Evolutionary conservation across 1,140 invertebrate species (phyloP).

Genomic region (Oryctes rhinoceros): DNA sequence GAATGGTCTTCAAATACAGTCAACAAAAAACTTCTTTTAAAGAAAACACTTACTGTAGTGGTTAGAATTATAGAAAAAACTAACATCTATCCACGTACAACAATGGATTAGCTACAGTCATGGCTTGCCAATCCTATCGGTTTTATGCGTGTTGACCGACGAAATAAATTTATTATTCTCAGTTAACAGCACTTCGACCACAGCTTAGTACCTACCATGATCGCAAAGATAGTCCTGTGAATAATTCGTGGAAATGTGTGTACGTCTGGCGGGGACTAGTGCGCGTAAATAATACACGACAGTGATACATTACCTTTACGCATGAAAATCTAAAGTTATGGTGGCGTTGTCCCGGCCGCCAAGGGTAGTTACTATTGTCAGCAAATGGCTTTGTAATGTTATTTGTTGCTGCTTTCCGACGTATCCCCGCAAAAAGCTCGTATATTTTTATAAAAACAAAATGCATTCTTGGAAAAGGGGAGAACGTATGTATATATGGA

Average conservation of each 20-base stretch:
- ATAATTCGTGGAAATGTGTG: slow-evolving; percentile 33
- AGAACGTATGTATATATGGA: neutral
- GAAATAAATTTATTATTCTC: too few species aligned
- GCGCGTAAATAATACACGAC: slow-evolving; percentile 39
- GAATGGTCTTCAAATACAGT: too few species aligned
- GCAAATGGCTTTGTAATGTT: slow-evolving; percentile 41
- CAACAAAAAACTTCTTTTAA: too few species aligned
- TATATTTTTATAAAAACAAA: slow-evolving; percentile 36
- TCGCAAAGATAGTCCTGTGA: neutral
- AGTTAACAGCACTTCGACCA: neutral
- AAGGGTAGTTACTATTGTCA: slow-evolving; percentile 38
- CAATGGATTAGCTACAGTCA: too few species aligned
- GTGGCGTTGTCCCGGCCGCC: slow-evolving; percentile 23
- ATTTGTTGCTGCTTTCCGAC: slow-evolving; percentile 22
- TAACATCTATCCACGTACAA: too few species aligned
- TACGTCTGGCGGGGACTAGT: neutral
- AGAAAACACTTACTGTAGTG: too few species aligned
- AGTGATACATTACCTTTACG: slow-evolving; percentile 39
- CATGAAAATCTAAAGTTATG: slow-evolving; percentile 40
- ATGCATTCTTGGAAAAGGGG: neutral
- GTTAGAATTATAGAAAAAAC: too few species aligned
- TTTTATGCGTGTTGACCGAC: too few species aligned
- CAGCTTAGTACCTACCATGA: neutral
- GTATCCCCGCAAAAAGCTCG: neutral
- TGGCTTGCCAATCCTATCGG: too few species aligned